These are phyloP conservation scores for Neodiprion virginianus DNA, from an alignment of 1,140 invertebrate species.

Conservation along the genomic window DNA sequence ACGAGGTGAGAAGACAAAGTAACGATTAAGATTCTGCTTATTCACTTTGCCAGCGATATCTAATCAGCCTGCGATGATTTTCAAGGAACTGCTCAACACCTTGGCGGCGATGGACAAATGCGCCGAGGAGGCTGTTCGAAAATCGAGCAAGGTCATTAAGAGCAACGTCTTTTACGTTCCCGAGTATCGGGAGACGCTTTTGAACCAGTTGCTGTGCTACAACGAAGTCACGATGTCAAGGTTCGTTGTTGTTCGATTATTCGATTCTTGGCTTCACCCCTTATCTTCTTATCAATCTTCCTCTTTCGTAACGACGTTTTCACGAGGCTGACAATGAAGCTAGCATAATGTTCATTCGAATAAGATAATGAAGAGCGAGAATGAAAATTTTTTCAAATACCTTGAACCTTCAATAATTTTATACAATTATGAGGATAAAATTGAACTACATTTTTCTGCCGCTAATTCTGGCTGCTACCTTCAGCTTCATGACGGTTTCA, in stretches of 20 bases:
- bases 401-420: no score
- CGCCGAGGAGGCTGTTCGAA: conserved; percentile 70
- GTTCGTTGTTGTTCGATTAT: conserved; percentile 59
- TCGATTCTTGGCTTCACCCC: conserved; percentile 19
- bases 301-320: conserved; percentile 19
- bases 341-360: neutral
- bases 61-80: conserved; percentile 62
- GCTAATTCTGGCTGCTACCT: no score
- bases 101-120: conserved; percentile 82
- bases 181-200: conserved; percentile 92
- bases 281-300: conserved; percentile 10
- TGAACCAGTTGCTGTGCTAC: conserved; percentile 80
- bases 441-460: no score
- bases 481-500: no score
- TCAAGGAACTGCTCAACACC: conserved; percentile 74
- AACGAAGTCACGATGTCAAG: conserved; percentile 87
- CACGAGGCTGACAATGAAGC: neutral
- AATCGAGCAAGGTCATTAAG: conserved; percentile 85
- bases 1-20: conserved; percentile 62
- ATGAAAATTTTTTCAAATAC: no score
- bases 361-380: no score
- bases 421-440: no score
- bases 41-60: neutral
- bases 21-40: conserved; percentile 2
- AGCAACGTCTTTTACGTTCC: conserved; percentile 93